Base-by-base conservation (phyloP, 1,140 invertebrate genomes). In the Eupeodes corollae region DNA sequence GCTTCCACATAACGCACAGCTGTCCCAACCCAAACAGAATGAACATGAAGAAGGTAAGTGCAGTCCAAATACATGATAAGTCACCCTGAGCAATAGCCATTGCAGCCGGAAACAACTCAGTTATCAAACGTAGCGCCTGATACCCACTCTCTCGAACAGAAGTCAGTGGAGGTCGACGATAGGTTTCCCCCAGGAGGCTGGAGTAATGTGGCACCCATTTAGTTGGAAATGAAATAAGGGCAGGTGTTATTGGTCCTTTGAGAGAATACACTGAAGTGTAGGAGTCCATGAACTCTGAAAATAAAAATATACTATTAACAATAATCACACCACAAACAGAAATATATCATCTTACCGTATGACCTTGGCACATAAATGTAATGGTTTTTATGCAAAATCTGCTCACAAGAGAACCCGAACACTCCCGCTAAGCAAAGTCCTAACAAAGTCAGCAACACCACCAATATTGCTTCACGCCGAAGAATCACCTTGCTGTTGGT, bases 11-110 rank as follows among this genome's bases (percentile, higher is more conserved):
- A 15, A 71, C 72, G 41, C 73, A 67, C 72, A 87, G 83, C 59
- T 92, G 89, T 3, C 84, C 85, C 18, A 94, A 75, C 0, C 88
- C 88, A 59, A 94, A 91, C 44, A 88, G 70, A 44, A 91, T 86
- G 42, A 92, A 74, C 41, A 83, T 80, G 54, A 86, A 83, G 67
- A 91, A 94, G 56, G 90, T 88, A 13, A 91, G 74, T 9, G 88
- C 80, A 0, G 86, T 83, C 89, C 88, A 93, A 83, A 74, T 59
- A 80, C 76, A 49, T 52, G 71, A 65, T 14, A 70, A 44, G 26
- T 37, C 42, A 26, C 56, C 45, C 56, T 56, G 72, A 12, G 86
- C 68, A 15, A 86, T 69, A 1, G 86, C 84, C 3, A 90, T 70
- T 2, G 86, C 84, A 0, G 88, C 84, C 1, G 90, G 90, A 49